phyloP scores from a whole-genome alignment of 1,140 invertebrate genomes.

The Halictus rubicundus region DNA sequence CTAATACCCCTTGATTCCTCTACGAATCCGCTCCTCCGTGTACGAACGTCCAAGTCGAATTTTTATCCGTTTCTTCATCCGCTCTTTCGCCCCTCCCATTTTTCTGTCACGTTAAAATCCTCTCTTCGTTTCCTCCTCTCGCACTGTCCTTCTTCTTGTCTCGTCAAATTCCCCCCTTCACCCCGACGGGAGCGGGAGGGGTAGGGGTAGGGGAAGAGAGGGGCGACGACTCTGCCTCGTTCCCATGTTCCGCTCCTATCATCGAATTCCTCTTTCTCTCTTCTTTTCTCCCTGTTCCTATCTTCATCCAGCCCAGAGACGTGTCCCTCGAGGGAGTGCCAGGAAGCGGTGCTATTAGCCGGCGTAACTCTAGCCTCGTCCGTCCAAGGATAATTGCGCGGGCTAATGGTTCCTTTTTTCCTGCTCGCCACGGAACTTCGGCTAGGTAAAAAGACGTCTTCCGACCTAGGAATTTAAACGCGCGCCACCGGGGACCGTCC shows the following conservation, averaged over 20 bases:
- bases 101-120: slow-evolving; percentile 17
- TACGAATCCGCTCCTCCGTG: too few relatives aligned
- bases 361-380: slow-evolving; percentile 70
- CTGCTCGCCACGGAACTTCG: slow-evolving; percentile 17
- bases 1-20: too few relatives aligned
- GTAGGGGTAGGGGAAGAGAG: too few relatives aligned
- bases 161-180: background rate
- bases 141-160: background rate
- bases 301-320: background rate
- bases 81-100: background rate
- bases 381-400: slow-evolving; percentile 75
- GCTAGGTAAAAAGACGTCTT: slow-evolving; percentile 40
- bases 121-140: background rate
- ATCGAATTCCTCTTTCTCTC: slow-evolving; percentile 8
- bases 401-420: slow-evolving; percentile 72
- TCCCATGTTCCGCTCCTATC: background rate
- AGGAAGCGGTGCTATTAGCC: slow-evolving; percentile 75
- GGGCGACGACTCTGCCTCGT: background rate
- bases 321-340: slow-evolving; percentile 70
- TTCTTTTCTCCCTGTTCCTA: slow-evolving; percentile 6
- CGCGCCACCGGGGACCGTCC: slow-evolving; percentile 7
- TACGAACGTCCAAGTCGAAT: background rate
- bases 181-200: too few relatives aligned
- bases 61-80: background rate
- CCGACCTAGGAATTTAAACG: slow-evolving; percentile 43